Conservation (phyloP, 2,113 vertebrate genomes). For the Gnathonemus echidnorhynchus region DNA sequence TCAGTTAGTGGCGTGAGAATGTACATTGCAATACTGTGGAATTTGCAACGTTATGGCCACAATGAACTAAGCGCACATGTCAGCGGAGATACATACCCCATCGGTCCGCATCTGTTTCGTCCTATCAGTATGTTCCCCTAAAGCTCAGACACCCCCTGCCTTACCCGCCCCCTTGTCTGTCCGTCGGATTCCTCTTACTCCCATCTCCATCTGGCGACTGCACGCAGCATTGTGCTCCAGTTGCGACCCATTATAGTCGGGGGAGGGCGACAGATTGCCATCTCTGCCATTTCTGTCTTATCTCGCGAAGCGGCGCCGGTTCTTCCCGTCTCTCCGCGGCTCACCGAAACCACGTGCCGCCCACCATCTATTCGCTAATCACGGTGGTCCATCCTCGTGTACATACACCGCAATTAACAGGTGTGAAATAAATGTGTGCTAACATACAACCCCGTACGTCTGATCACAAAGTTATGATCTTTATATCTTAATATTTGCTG, state of each 20-base stretch:
- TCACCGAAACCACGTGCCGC: not conserved
- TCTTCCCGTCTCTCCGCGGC: not conserved
- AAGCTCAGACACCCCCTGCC: not conserved
- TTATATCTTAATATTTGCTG: not conserved
- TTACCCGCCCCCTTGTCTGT: not conserved
- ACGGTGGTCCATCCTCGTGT: not conserved
- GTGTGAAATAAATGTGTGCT: not conserved
- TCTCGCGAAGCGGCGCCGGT: not conserved
- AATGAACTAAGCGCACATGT: slow-evolving; percentile 13
- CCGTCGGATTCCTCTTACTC: not conserved
- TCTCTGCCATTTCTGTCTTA: not conserved
- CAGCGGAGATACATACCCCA: not conserved
- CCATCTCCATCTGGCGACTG: not conserved
- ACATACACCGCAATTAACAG: not conserved
- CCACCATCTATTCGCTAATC: not conserved
- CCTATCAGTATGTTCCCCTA: slow-evolving; percentile 1
- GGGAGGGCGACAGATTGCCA: slow-evolving; percentile 12
- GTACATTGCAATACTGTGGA: not conserved
- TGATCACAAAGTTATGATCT: not conserved
- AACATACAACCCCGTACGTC: not conserved
- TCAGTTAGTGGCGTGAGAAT: not conserved
- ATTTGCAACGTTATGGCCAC: not conserved
- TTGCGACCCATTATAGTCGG: slow-evolving; percentile 6
- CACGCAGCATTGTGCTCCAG: slow-evolving; percentile 4
- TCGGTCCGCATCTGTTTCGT: slow-evolving; percentile 1